phyloP scores from a whole-genome alignment of 1,140 invertebrate species.

The Lerema accius region DNA sequence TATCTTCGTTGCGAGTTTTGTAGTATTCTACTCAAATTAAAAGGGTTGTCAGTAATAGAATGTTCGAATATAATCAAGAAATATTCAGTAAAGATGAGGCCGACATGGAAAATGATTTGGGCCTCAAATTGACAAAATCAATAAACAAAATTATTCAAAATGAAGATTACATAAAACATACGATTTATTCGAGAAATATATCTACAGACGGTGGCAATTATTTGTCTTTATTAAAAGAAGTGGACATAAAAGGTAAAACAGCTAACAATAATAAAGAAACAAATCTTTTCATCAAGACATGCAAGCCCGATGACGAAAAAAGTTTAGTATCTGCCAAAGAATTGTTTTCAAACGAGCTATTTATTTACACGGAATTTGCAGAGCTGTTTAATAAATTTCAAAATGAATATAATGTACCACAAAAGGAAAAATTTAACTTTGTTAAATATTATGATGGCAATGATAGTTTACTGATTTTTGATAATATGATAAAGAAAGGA shows the following conservation, averaged over 20 bases:
- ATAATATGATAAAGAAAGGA: constrained; percentile 44
- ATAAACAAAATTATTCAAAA: constrained; percentile 38
- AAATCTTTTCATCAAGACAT: constrained; percentile 48
- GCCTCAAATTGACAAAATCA: background rate
- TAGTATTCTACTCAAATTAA: background rate
- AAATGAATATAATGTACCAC: constrained; percentile 38
- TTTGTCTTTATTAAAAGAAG: constrained; percentile 36
- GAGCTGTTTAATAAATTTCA: constrained; percentile 39
- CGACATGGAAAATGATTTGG: background rate
- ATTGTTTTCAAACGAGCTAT: constrained; percentile 30
- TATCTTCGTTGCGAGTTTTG: background rate
- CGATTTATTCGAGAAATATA: constrained; percentile 28
- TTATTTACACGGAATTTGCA: constrained; percentile 39
- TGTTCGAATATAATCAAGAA: background rate
- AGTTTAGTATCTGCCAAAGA: constrained; percentile 31
- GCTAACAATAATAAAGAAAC: constrained; percentile 34
- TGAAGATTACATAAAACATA: constrained; percentile 31
- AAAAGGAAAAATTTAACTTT: constrained; percentile 40
- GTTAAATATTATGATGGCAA: constrained; percentile 40
- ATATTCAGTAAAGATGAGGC: background rate
- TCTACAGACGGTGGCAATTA: constrained; percentile 38
- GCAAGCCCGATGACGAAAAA: constrained; percentile 4
- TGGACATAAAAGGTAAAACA: constrained; percentile 40
- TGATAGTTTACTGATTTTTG: constrained; percentile 38
- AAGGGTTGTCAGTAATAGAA: background rate